phyloP scores from a whole-genome alignment of 2,797 vertebrate species.

The Coilia nasus region DNA sequence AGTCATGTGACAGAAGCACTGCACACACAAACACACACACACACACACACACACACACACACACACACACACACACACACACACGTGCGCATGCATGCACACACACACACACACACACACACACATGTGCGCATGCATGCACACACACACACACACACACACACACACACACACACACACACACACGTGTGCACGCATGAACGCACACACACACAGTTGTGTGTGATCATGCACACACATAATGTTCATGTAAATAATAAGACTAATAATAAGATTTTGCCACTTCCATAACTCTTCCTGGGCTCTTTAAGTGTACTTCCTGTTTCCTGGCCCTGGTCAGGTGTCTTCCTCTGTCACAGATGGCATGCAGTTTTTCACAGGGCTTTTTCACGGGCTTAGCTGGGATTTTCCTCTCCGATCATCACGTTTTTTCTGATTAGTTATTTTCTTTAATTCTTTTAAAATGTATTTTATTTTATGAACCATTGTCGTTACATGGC shows the following conservation, averaged over 20 bases:
- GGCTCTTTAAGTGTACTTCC: neutral
- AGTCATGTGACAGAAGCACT: neutral
- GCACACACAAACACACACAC: neutral
- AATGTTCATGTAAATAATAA: neutral
- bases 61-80: conserved; percentile 2
- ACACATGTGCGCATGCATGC: too few relatives aligned
- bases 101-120: too few relatives aligned
- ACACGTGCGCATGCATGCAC: neutral
- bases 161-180: conserved; percentile 8
- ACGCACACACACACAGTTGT: conserved; percentile 1
- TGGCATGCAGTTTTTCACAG: neutral
- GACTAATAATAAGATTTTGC: neutral
- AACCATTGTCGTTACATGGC: neutral
- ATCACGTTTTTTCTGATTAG: neutral
- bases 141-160: neutral
- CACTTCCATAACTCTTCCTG: neutral
- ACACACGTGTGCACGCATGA: neutral
- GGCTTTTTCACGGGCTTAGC: neutral
- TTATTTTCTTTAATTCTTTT: neutral
- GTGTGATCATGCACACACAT: neutral
- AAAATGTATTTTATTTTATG: neutral
- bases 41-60: neutral
- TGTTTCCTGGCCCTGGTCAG: neutral
- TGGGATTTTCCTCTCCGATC: neutral
- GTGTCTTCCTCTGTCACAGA: neutral